Base-by-base conservation (phyloP, 2,888 invertebrate species). In the Oscheius myriophilus region DNA sequence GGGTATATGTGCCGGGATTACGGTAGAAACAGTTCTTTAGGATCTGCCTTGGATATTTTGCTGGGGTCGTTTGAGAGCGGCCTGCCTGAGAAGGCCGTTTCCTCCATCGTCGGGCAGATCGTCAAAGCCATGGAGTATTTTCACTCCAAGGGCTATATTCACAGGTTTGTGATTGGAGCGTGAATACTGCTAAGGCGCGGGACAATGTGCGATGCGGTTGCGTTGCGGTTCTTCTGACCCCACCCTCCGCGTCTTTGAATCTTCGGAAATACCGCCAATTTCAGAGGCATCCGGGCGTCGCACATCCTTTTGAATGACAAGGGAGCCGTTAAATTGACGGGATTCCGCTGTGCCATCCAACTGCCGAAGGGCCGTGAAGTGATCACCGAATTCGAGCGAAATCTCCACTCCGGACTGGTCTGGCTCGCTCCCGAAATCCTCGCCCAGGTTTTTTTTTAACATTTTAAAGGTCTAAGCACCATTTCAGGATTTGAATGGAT, bases 341-440 rank as follows among this genome's bases (percentile, higher is more conserved):
- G 80, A 33, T 73, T 80, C 67, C 72, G 78, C 12, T 70, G 62
- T 51, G 71, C 75, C 66, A 67, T 70, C 9, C 61, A 73, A 58
- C 33, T 74, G 33, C 59, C 49, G n/a, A 52, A 58, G 3, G 46
- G 54, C 6, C 33, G 62, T 3, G 41, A 89, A 73, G 90, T 90
- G 25, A 90, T 94, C 41, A 92, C 93, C 87, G 91, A 91, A 51
- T 91, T 93, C 86, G 93, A 93, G 0, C 89, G 91, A 0, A 90
- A 91, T 1, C 91, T 92, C 68, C 89, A 90, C 33, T 90, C 90
- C 72, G 92, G 92, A 84, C 89, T 95, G 6, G 93, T 93, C 88
- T 96, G 95, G 94, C 90, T 94, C 16, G 94, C 95, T 83, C 95
- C 95, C 0, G 95, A 96, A 87, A 89, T 95, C 12, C 88, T 96